Base-by-base conservation (phyloP, 2,797 vertebrate species). In the Xenentodon cancila region DNA sequence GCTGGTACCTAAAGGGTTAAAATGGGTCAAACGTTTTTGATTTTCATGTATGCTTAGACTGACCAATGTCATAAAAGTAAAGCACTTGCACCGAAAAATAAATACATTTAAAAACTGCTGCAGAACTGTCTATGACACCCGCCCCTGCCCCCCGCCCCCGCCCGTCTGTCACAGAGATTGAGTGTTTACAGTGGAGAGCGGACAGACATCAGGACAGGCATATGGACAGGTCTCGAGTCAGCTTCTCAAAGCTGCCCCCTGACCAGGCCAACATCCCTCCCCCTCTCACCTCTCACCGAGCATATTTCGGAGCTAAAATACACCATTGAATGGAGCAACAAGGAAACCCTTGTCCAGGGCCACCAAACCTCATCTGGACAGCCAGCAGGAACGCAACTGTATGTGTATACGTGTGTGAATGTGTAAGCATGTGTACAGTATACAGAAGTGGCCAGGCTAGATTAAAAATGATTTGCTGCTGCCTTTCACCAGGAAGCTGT, bases 301-400 rank as follows among this genome's bases (percentile, higher is more conserved):
- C 91, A 91, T 92, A 91, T 73, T 92, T 92, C 91, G 77, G 81
- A 90, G 87, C 83, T 82, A 87, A 93, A 92, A 88, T 88, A 91
- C 88, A 76, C 79, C 86, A 86, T 89, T 91, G 91, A 91, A 84
- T 52, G 17, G 18, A 73, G 46, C 57, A 92, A 94, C 93, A 95
- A 94, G 91, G 91, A 81, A 63, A 81, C 89, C 90, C 89, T 93
- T 95, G 94, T 95, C 82, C 90, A 73, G 75, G 73, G 83, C 86
- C 88, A 89, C 82, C 77, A 89, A 88, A 87, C 86, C 81, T 91
- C 70, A 69, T 81, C 73, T 89, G 84, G 88, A 91, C 78, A 88
- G 90, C 89, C 90, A 92, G 92, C 88, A 88, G 89, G 91, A 87
- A 91, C 90, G 57, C 81, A 79, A 86, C 85, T 85, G 65, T 76